Conservation (phyloP, 1,140 invertebrate species). For the Philopotamus ludificatus region DNA sequence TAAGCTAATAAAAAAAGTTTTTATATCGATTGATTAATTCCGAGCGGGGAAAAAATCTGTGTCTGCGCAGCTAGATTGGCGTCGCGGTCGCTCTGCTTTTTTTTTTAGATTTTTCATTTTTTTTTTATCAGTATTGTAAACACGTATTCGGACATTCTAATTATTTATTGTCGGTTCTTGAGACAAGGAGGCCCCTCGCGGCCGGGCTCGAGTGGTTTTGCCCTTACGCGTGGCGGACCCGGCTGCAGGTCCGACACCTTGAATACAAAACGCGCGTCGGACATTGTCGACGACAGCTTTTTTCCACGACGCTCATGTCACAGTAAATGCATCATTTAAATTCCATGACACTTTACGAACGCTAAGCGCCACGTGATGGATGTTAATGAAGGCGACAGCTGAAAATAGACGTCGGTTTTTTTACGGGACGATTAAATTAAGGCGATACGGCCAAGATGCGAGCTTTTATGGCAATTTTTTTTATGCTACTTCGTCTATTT, state of each 20-base stretch:
- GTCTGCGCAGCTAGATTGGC: too few species aligned
- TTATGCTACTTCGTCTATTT: background rate
- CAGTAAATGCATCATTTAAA: slow-evolving; percentile 9
- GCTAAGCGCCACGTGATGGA: too few species aligned
- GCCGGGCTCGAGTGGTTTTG: background rate
- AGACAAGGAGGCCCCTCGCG: slow-evolving; percentile 4
- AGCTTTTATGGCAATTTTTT: slow-evolving; percentile 6
- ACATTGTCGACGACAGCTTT: background rate
- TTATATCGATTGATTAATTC: too few species aligned
- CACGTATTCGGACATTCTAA: slow-evolving; percentile 17
- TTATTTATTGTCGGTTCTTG: slow-evolving; percentile 9
- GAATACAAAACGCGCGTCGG: slow-evolving; percentile 15
- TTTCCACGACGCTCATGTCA: slow-evolving; percentile 14
- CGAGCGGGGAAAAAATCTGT: too few species aligned
- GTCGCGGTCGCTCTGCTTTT: too few species aligned
- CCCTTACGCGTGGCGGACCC: slow-evolving; percentile 5
- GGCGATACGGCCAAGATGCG: too few species aligned
- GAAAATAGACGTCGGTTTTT: too few species aligned
- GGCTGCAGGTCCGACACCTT: background rate
- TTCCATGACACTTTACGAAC: too few species aligned
- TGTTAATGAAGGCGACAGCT: too few species aligned
- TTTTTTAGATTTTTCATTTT: too few species aligned
- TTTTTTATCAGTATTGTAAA: slow-evolving; percentile 2
- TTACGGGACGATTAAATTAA: too few species aligned
- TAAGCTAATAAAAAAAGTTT: too few species aligned